These are phyloP conservation scores for Aurelia coerulea DNA, from an alignment of 30 jellyfish, hydroid and myxozoan genomes.

Conservation along the genomic window DNA sequence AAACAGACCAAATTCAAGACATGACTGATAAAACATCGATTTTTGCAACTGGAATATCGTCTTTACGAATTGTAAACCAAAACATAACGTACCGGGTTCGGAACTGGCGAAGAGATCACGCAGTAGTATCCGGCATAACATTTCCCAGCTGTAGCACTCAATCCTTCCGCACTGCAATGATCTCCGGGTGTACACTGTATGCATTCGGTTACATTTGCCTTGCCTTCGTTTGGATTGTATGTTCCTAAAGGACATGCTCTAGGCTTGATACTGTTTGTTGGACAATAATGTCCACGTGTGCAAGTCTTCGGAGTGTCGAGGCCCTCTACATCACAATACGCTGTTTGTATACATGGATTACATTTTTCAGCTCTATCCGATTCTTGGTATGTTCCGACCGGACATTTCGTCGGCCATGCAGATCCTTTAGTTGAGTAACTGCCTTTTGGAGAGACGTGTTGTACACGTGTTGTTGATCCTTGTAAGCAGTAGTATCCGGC, in stretches of 20 bases:
- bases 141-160: slow-evolving; percentile 75
- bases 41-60: too few relatives aligned
- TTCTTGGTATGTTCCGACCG: slow-evolving; percentile 87
- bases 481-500: slow-evolving; percentile 92
- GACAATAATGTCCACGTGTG: slow-evolving; percentile 91
- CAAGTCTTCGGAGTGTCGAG: slow-evolving; percentile 79
- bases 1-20: too few relatives aligned
- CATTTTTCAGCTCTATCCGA: slow-evolving; percentile 84
- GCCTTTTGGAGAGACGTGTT: slow-evolving; percentile 78
- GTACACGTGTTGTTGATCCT: slow-evolving; percentile 82
- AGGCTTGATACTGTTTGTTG: slow-evolving; percentile 73
- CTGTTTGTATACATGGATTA: slow-evolving; percentile 78
- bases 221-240: slow-evolving; percentile 77
- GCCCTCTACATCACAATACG: slow-evolving; percentile 94
- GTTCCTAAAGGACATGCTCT: slow-evolving; percentile 96
- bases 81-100: slow-evolving; percentile 84
- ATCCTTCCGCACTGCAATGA: slow-evolving; percentile 87
- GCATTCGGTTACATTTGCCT: slow-evolving; percentile 80
- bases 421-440: slow-evolving; percentile 82
- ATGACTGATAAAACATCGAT: too few relatives aligned
- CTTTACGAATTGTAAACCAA: too few relatives aligned
- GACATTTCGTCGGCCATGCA: slow-evolving; percentile 84
- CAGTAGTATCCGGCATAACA: slow-evolving; percentile 92
- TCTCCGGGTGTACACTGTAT: slow-evolving; percentile 81
- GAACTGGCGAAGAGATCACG: slow-evolving; percentile 76